A percentile compares a stretch with the other conserved stretches of the same genome.
These are phyloP conservation scores for Pteronotus mesoamericanus DNA, from an alignment of 2,797 vertebrate genomes.

Conservation along the genomic window DNA sequence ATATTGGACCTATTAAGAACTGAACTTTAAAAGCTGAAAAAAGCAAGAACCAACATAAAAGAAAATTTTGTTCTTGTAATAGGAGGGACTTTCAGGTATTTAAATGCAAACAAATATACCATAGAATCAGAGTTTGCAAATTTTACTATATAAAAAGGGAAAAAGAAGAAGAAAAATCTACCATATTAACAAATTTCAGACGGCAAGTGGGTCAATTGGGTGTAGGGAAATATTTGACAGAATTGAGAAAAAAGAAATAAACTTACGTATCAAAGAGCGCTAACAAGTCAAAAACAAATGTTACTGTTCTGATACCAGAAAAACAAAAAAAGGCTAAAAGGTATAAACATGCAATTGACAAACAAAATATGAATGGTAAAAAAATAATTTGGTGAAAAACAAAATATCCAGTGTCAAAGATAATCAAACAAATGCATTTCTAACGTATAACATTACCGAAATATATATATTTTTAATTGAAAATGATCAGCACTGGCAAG, in stretches of 20 bases:
- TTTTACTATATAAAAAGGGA: neutral
- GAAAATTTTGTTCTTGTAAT: neutral
- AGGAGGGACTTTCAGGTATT: neutral
- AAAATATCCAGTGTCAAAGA: neutral
- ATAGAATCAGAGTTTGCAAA: neutral
- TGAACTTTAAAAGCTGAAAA: conserved; percentile 6
- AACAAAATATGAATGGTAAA: neutral
- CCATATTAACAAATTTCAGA: neutral
- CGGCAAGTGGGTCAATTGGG: neutral
- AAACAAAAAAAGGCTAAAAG: neutral
- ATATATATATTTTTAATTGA: neutral
- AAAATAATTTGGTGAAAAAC: neutral
- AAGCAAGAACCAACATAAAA: neutral
- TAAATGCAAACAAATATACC: neutral
- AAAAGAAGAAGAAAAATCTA: neutral
- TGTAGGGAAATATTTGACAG: neutral
- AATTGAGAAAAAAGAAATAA: neutral
- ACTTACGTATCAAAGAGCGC: neutral
- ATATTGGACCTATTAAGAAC: neutral
- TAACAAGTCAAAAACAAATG: neutral
- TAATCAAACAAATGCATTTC: neutral
- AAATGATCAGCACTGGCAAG: neutral
- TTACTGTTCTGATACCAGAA: neutral
- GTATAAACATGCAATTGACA: neutral
- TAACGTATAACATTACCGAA: neutral